Evolutionary conservation across 2,888 invertebrate species (phyloP).

Genomic region (Machimus rusticus): DNA sequence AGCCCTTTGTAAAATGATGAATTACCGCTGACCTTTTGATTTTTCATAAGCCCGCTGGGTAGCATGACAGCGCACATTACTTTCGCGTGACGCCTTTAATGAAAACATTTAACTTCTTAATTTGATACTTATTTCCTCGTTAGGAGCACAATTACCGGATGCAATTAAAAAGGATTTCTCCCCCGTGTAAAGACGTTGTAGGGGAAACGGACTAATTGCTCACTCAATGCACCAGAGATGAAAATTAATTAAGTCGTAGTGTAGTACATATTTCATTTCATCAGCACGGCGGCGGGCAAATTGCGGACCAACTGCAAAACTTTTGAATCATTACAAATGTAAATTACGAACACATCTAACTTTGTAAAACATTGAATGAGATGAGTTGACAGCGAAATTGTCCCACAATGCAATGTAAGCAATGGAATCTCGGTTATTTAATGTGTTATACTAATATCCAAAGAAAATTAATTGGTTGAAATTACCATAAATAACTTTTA

Average conservation of each 20-base stretch:
- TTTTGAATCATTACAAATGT: neutral
- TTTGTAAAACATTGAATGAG: neutral
- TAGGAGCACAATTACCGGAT: neutral
- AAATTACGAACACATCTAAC: neutral
- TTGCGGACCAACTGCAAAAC: neutral
- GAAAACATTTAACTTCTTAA: constrained; percentile 16
- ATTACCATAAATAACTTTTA: too few species aligned
- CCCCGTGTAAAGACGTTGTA: neutral
- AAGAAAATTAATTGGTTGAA: too few species aligned
- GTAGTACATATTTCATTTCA: neutral
- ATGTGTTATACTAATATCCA: too few species aligned
- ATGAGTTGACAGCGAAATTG: neutral
- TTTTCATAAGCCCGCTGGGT: neutral
- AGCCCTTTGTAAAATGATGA: constrained; percentile 14
- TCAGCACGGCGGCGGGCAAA: neutral
- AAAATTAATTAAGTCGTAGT: neutral
- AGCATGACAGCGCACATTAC: constrained; percentile 16
- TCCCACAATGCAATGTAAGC: neutral
- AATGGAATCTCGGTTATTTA: too few species aligned
- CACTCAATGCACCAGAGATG: neutral
- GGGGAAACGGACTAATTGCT: neutral
- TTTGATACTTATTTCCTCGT: neutral
- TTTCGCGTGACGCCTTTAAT: constrained; percentile 17
- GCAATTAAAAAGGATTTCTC: neutral
- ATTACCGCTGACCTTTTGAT: constrained; percentile 25